These are phyloP conservation scores for Darevskia mixta DNA, from an alignment of 2,797 vertebrate genomes.

Conservation along the genomic window DNA sequence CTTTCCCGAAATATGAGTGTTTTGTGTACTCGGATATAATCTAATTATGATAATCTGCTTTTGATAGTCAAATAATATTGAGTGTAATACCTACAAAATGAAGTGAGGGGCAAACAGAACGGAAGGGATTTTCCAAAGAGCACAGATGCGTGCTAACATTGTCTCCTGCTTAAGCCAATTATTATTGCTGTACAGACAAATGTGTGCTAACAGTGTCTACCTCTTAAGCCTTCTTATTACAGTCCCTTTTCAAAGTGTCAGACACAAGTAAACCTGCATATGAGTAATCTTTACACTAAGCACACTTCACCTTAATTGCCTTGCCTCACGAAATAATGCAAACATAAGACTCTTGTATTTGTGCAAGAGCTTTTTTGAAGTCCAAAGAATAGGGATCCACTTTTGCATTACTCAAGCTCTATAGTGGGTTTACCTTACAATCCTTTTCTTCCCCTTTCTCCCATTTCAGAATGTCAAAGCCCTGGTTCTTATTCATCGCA, in stretches of 20 bases:
- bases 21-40: conserved; percentile 56
- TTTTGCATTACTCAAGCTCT: neutral
- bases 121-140: conserved; percentile 65
- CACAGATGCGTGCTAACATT: conserved; percentile 44
- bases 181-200: conserved; percentile 66
- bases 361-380: conserved; percentile 52
- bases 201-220: conserved; percentile 64
- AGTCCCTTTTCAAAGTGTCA: conserved; percentile 63
- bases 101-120: conserved; percentile 54
- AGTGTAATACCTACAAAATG: conserved; percentile 56
- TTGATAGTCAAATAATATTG: conserved; percentile 61
- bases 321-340: conserved; percentile 60
- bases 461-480: neutral
- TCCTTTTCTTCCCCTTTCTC: neutral
- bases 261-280: conserved; percentile 56
- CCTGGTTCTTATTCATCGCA: neutral
- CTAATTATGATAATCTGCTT: conserved; percentile 61
- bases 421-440: neutral
- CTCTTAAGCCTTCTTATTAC: conserved; percentile 66
- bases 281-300: conserved; percentile 71
- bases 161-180: conserved; percentile 71
- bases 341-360: conserved; percentile 65
- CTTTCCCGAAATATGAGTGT: conserved; percentile 47
- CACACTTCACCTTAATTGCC: conserved; percentile 74
- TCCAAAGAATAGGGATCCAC: neutral